These are phyloP conservation scores for Tenthredo mesomela DNA, from an alignment of 2,888 invertebrate genomes.

Conservation along the genomic window DNA sequence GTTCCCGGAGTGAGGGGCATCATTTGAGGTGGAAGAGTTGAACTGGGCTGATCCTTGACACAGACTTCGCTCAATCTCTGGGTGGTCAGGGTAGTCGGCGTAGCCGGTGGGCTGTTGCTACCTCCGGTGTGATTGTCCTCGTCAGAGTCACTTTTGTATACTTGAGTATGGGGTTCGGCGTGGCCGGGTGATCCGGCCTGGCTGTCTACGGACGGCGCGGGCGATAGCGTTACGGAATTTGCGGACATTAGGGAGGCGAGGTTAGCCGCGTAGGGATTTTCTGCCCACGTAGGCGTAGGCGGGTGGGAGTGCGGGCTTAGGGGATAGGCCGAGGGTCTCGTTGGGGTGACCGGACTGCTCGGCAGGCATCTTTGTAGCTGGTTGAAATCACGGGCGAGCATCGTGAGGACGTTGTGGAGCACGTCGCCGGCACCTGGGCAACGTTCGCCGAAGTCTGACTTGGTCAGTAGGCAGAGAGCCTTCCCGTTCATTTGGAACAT, in stretches of 20 bases:
- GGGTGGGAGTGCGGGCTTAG: conserved; percentile 91
- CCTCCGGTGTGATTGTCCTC: conserved; percentile 83
- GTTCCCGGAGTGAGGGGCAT: conserved; percentile 76
- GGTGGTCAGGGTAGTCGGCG: conserved; percentile 78
- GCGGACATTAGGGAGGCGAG: conserved; percentile 87
- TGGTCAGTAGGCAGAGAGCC: conserved; percentile 93
- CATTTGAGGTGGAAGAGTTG: conserved; percentile 73
- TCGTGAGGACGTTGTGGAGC: conserved; percentile 94
- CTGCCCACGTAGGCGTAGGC: conserved; percentile 88
- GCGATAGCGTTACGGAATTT: conserved; percentile 94
- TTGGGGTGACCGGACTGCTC: conserved; percentile 90
- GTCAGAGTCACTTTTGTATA: conserved; percentile 84
- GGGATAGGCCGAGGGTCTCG: conserved; percentile 86
- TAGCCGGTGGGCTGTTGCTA: conserved; percentile 80
- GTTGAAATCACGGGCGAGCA: conserved; percentile 90
- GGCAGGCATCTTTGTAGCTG: conserved; percentile 89
- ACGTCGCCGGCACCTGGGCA: conserved; percentile 97
- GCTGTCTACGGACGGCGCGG: conserved; percentile 94
- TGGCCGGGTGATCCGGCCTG: conserved; percentile 92
- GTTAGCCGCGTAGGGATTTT: conserved; percentile 81
- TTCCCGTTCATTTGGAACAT: conserved; percentile 99
- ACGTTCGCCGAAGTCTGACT: conserved; percentile 93
- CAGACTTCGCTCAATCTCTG: conserved; percentile 75
- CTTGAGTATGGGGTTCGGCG: conserved; percentile 79
- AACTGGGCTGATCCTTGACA: conserved; percentile 75